Base-by-base conservation (phyloP, 1,140 invertebrate genomes). In the Ganaspis sp. region DNA sequence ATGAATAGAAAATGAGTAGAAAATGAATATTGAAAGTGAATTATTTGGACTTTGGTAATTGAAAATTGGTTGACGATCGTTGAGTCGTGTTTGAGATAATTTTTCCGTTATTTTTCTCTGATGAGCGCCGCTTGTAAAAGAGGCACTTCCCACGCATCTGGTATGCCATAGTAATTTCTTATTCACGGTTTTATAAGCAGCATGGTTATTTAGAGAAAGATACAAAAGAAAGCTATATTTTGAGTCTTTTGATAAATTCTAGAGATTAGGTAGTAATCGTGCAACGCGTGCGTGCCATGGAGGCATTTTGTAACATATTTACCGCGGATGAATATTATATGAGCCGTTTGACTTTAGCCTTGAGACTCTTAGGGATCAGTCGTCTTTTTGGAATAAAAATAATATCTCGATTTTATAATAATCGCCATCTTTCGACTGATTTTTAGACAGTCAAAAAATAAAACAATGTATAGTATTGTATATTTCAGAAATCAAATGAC, bases 211-310 rank as follows among this genome's bases (percentile, higher is more conserved):
- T 26, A 26, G 49, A 17, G 21, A 54, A 54, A 15, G 21, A 19
- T 64, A 64, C 54, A 64, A 64, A 64, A 64, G 21, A 29, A 64
- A 64, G 26, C 58, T 64, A 64, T 64, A 64, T 64, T 64, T 64
- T 64, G 12, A 64, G 26, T 15, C 23, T 29, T 29, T 64, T 29
- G 5, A 64, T n/a, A 64, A 34, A 64, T 29, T 64, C 29, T 29
- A 26, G 12, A 29, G 58, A 29, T 64, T 64, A 64, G 54, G 54
- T 64, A 64, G 54, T 11, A 29, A 64, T 26, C 54, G 54, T 64
- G 54, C 54, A 64, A 12, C 58, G 29, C 29, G 5, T 64, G 58
- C 58, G 58, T 34, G 58, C 58, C 58, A 64, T 64, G 11, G 12
- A 6, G 58, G 58, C 58, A 64, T 64, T 64, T 64, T 64, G 58